phyloP scores from a whole-genome alignment of 2,113 vertebrate species.

The Salvelinus namaycush region DNA sequence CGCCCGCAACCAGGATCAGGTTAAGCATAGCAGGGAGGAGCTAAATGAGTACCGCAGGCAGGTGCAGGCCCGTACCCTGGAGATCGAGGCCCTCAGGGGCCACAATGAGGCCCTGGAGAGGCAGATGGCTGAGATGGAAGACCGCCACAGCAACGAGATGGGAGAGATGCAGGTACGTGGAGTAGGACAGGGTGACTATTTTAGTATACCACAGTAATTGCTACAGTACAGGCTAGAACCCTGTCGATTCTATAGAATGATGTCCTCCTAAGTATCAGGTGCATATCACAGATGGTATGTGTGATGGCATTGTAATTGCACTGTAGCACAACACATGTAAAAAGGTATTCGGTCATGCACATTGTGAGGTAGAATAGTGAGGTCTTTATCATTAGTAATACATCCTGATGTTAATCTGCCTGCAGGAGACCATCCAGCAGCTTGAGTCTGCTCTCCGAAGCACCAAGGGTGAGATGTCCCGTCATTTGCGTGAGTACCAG shows the following conservation, averaged over 20 bases:
- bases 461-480: conserved; percentile 94
- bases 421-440: conserved; percentile 87
- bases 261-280: background rate
- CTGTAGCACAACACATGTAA: background rate
- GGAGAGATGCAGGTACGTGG: conserved; percentile 72
- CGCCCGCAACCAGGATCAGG: conserved; percentile 72
- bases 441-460: conserved; percentile 86
- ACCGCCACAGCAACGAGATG: conserved; percentile 71
- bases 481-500: conserved; percentile 93
- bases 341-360: background rate
- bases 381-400: no score
- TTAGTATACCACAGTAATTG: background rate
- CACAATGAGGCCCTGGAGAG: conserved; percentile 79
- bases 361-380: background rate
- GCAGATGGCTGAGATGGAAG: conserved; percentile 80
- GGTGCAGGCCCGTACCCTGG: conserved; percentile 78
- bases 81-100: conserved; percentile 75
- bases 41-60: conserved; percentile 79
- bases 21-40: conserved; percentile 80
- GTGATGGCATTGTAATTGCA: background rate
- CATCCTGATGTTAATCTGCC: conserved; percentile 13
- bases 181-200: background rate
- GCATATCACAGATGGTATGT: background rate
- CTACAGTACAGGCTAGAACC: background rate
- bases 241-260: background rate